A percentile compares a stretch with the other conserved stretches of the same genome.
These are phyloP conservation scores for Toxotes lorentzi DNA, from an alignment of 2,797 vertebrate species.

Conservation along the genomic window DNA sequence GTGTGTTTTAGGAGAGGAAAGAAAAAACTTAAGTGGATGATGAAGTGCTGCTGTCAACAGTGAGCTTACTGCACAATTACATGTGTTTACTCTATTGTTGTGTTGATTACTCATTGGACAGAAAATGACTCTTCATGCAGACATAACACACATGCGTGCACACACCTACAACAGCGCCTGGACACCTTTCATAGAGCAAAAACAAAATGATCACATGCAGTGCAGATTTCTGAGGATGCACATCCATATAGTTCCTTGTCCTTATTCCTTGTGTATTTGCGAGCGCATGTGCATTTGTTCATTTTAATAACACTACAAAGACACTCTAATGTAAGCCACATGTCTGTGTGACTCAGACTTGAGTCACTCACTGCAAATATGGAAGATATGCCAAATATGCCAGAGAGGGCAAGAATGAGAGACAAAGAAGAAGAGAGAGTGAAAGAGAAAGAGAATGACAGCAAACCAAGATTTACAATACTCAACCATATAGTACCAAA, in stretches of 20 bases:
- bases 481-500: slow-evolving; percentile 5
- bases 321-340: slow-evolving; percentile 74
- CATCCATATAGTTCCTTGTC: slow-evolving; percentile 48
- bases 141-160: slow-evolving; percentile 41
- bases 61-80: slow-evolving; percentile 7
- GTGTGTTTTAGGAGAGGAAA: background rate
- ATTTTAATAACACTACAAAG: slow-evolving; percentile 74
- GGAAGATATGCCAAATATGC: slow-evolving; percentile 78
- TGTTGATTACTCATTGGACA: slow-evolving; percentile 27
- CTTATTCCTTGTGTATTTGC: slow-evolving; percentile 54
- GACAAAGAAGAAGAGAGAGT: background rate
- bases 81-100: slow-evolving; percentile 23
- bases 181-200: slow-evolving; percentile 72
- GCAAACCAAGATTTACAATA: background rate
- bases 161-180: slow-evolving; percentile 46
- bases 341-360: slow-evolving; percentile 71
- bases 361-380: slow-evolving; percentile 74
- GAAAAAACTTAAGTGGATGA: slow-evolving; percentile 14
- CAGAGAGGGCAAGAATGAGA: slow-evolving; percentile 41
- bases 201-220: slow-evolving; percentile 66
- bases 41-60: background rate
- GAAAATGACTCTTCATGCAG: slow-evolving; percentile 27
- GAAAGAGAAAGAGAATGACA: background rate
- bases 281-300: slow-evolving; percentile 34
- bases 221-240: slow-evolving; percentile 55